Conservation (phyloP, 2,888 invertebrate species). For the Scrobipalpa costella region DNA sequence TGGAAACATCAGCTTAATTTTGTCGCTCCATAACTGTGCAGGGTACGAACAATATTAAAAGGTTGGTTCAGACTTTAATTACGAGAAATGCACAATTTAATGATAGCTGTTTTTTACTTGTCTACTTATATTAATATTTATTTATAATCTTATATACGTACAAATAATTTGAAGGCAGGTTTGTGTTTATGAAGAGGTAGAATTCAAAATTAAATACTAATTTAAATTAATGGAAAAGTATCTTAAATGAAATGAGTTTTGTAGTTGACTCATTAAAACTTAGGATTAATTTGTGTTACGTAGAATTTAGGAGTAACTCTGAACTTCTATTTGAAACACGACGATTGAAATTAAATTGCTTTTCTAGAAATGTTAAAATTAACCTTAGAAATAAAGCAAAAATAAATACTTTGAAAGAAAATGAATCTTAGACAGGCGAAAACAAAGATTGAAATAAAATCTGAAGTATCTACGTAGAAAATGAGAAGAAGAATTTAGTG, state of each 20-base stretch:
- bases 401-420: too few relatives aligned
- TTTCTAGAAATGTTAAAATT: not conserved
- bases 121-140: conserved; percentile 16
- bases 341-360: not conserved
- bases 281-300: conserved; percentile 9
- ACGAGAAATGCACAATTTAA: conserved; percentile 16
- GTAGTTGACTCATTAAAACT: conserved; percentile 17
- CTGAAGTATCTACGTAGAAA: not conserved
- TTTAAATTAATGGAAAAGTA: conserved; percentile 1
- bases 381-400: too few relatives aligned
- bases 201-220: not conserved
- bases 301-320: not conserved
- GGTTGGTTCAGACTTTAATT: conserved; percentile 3
- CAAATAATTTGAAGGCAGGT: conserved; percentile 15
- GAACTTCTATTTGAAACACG: not conserved
- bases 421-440: not conserved
- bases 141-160: not conserved
- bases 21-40: conserved; percentile 1
- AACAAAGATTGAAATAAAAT: not conserved
- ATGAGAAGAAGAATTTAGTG: not conserved
- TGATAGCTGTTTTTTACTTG: not conserved
- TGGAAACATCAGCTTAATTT: conserved; percentile 7
- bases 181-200: conserved; percentile 4
- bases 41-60: conserved; percentile 9
- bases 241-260: conserved; percentile 9